These are phyloP conservation scores for Euzophera pinguis DNA, from an alignment of 2,888 invertebrate species.

Conservation along the genomic window DNA sequence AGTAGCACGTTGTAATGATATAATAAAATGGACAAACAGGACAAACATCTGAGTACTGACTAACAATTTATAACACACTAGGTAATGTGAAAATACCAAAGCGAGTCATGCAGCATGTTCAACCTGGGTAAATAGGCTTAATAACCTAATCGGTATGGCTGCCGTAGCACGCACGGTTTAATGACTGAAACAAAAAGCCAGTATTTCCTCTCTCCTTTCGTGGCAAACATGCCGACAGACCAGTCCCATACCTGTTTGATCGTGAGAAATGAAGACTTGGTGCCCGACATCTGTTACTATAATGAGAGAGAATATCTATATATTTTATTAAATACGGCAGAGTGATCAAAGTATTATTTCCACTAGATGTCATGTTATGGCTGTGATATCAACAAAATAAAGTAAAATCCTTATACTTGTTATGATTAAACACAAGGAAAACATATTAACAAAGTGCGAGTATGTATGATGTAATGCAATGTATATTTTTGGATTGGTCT, in stretches of 20 bases:
- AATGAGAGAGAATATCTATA: background rate
- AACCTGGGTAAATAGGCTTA: constrained; percentile 11
- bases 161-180: constrained; percentile 20
- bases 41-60: background rate
- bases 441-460: background rate
- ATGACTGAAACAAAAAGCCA: constrained; percentile 14
- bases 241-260: constrained; percentile 54
- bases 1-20: background rate
- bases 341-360: no score
- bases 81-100: background rate
- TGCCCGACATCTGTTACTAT: constrained; percentile 4
- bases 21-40: background rate
- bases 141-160: constrained; percentile 17
- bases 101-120: constrained; percentile 2
- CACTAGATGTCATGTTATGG: no score
- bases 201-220: constrained; percentile 63
- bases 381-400: no score
- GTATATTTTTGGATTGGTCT: background rate
- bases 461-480: background rate
- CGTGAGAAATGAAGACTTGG: constrained; percentile 66
- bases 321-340: no score
- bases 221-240: constrained; percentile 66
- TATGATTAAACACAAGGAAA: background rate
- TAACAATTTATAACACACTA: background rate
- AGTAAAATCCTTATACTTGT: background rate